A percentile compares a stretch with the other conserved stretches of the same genome.
phyloP scores from a whole-genome alignment of 2,888 invertebrate genomes.

The Ditylenchus weischeri region DNA sequence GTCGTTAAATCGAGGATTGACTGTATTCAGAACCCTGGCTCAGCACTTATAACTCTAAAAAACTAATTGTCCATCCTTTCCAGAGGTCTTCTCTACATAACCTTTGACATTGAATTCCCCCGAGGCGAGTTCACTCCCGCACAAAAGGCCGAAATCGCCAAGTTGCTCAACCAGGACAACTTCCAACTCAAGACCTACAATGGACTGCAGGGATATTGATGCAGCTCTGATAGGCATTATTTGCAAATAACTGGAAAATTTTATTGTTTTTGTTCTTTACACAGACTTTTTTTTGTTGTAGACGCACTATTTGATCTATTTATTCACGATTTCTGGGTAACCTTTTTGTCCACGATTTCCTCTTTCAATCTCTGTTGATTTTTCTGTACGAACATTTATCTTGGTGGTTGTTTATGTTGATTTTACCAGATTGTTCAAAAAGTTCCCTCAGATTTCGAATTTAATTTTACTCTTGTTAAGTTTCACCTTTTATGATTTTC shows the following conservation, averaged over 20 bases:
- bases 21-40: too few relatives aligned
- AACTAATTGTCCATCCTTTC: neutral
- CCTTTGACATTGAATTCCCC: conserved; percentile 96
- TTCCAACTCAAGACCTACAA: conserved; percentile 81
- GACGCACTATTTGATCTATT: conserved; percentile 11
- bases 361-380: conserved; percentile 6
- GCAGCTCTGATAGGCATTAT: neutral
- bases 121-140: conserved; percentile 79
- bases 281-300: neutral
- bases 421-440: too few relatives aligned
- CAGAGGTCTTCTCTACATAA: conserved; percentile 79
- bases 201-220: conserved; percentile 68
- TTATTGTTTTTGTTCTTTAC: neutral
- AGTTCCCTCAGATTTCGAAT: too few relatives aligned
- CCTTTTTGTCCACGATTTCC: conserved; percentile 8
- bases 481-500: too few relatives aligned
- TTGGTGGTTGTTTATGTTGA: too few relatives aligned
- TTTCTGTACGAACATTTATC: neutral
- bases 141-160: conserved; percentile 62
- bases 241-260: conserved; percentile 5
- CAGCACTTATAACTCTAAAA: neutral
- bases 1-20: too few relatives aligned
- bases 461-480: too few relatives aligned
- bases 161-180: conserved; percentile 51
- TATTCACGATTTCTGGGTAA: conserved; percentile 8